These are phyloP conservation scores for Isoperla grammatica DNA, from an alignment of 2,888 invertebrate species.

Conservation along the genomic window DNA sequence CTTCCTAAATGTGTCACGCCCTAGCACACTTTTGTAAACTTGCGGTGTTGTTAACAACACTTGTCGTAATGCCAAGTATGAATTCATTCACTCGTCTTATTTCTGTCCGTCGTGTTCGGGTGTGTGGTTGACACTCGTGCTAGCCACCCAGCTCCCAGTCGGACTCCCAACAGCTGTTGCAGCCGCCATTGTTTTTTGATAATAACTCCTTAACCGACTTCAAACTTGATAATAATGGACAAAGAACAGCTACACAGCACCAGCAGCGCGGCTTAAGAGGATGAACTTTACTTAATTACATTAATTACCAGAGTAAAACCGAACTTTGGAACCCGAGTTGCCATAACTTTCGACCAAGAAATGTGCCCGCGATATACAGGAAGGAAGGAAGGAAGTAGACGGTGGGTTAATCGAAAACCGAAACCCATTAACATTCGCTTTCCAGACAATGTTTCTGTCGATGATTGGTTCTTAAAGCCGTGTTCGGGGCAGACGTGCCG, in stretches of 20 bases:
- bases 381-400: no score
- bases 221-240: conserved; percentile 20
- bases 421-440: no score
- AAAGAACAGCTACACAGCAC: conserved; percentile 12
- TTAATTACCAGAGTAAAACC: conserved; percentile 15
- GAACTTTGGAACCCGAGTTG: not conserved
- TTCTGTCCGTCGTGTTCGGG: no score
- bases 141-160: not conserved
- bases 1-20: not conserved
- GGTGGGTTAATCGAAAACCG: no score
- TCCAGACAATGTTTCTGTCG: no score
- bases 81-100: not conserved
- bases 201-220: conserved; percentile 17
- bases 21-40: no score
- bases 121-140: no score
- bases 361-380: not conserved
- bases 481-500: no score
- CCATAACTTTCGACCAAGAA: conserved; percentile 14
- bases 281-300: conserved; percentile 20
- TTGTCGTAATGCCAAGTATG: not conserved
- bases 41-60: not conserved
- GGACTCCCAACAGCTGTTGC: conserved; percentile 13
- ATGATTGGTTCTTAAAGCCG: no score
- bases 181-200: conserved; percentile 5
- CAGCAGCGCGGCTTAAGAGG: conserved; percentile 9